Conservation (phyloP, 2,888 invertebrate genomes). For the Metopia argyrocephala region DNA sequence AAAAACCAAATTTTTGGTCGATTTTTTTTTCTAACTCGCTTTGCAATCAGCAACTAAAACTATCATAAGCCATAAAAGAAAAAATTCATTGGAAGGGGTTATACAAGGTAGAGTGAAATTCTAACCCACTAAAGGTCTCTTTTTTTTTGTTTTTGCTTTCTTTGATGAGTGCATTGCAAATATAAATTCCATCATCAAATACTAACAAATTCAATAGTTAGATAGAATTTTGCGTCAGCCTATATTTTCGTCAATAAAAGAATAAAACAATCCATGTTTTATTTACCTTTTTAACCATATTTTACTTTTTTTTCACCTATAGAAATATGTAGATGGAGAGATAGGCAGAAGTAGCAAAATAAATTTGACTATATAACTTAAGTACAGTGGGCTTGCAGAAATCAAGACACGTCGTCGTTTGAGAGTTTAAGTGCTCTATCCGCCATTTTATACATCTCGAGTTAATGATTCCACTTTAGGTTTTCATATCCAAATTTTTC, state of each 20-base stretch:
- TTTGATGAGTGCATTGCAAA: constrained; percentile 59
- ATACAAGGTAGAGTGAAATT: too few species aligned
- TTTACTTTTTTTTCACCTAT: not conserved
- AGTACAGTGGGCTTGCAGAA: constrained; percentile 32
- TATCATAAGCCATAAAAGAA: too few species aligned
- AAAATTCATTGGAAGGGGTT: too few species aligned
- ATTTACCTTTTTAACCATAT: not conserved
- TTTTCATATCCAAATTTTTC: too few species aligned
- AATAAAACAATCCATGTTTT: not conserved
- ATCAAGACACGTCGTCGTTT: not conserved
- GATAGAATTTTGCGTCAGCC: constrained; percentile 39
- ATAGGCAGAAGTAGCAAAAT: not conserved
- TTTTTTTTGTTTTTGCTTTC: too few species aligned
- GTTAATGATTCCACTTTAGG: too few species aligned
- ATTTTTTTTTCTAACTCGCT: not conserved
- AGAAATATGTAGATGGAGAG: not conserved
- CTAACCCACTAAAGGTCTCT: too few species aligned
- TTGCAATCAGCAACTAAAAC: not conserved
- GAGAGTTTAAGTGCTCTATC: too few species aligned
- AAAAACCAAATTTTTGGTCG: not conserved
- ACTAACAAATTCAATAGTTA: constrained; percentile 49
- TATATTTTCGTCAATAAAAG: constrained; percentile 44
- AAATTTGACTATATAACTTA: not conserved
- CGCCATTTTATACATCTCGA: too few species aligned
- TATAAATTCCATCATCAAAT: constrained; percentile 49